phyloP scores from a whole-genome alignment of 1,140 invertebrate genomes.

The Adoxophyes honmai region DNA sequence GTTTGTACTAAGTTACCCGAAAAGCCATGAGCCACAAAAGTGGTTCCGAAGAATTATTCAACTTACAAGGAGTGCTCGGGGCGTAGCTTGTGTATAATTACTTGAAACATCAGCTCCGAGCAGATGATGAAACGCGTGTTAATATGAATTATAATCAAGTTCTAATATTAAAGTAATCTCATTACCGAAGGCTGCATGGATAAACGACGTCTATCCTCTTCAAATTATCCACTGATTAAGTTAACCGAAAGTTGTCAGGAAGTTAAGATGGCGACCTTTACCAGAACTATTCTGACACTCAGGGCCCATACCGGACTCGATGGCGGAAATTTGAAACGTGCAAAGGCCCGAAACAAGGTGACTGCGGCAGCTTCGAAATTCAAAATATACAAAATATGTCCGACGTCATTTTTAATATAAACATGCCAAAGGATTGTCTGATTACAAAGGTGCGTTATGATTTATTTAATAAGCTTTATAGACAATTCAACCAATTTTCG shows the following conservation, averaged over 20 bases:
- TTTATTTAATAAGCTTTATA: not conserved
- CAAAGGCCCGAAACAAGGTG: slow-evolving; percentile 48
- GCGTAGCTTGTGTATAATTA: not conserved
- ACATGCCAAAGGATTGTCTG: slow-evolving; percentile 49
- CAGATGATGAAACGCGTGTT: too few relatives aligned
- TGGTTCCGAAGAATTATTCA: not conserved
- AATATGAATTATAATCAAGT: too few relatives aligned
- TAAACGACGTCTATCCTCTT: slow-evolving; percentile 5
- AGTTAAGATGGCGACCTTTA: not conserved
- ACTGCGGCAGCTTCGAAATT: slow-evolving; percentile 42
- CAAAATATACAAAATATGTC: slow-evolving; percentile 44
- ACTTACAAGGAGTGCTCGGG: not conserved
- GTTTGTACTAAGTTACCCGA: not conserved
- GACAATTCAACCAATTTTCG: not conserved
- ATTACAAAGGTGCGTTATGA: slow-evolving; percentile 38
- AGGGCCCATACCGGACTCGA: slow-evolving; percentile 48
- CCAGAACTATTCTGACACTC: slow-evolving; percentile 12
- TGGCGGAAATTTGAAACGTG: slow-evolving; percentile 47
- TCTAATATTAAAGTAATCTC: not conserved
- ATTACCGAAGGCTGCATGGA: not conserved
- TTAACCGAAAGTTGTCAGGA: slow-evolving; percentile 1
- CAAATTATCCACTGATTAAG: slow-evolving; percentile 9
- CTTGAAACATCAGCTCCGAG: not conserved
- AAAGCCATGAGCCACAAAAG: not conserved
- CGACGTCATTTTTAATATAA: slow-evolving; percentile 35